These are phyloP conservation scores for Orchestia grillus DNA, from an alignment of 1,140 invertebrate species.

Conservation along the genomic window DNA sequence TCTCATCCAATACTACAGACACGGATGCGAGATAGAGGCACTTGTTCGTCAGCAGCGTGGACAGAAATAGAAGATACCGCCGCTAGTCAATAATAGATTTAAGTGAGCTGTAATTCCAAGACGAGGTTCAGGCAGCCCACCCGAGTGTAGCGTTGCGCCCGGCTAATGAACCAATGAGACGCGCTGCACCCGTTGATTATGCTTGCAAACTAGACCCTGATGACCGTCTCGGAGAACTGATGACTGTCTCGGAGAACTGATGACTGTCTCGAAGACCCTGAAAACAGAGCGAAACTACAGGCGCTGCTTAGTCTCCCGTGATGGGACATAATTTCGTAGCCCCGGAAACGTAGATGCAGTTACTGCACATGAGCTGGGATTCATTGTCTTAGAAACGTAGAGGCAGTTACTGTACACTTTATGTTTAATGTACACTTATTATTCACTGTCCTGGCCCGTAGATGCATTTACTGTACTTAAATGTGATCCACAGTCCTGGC, in stretches of 20 bases:
- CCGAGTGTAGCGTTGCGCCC: neutral
- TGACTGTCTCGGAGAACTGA: neutral
- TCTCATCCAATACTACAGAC: neutral
- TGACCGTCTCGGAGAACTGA: neutral
- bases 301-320: no score
- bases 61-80: neutral
- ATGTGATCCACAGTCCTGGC: no score
- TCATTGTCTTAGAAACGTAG: no score
- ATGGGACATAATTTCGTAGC: no score
- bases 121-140: neutral
- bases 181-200: neutral
- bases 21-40: neutral
- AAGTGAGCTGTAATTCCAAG: neutral
- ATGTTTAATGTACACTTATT: no score
- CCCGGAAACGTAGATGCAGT: no score
- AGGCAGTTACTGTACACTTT: no score
- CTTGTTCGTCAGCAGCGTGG: neutral
- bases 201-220: neutral
- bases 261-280: neutral
- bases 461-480: no score
- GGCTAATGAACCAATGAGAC: neutral
- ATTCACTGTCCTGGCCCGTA: no score
- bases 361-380: no score
- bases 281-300: neutral
- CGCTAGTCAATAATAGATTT: neutral